Evolutionary conservation across 2,797 vertebrate genomes (phyloP).

Genomic region (Toxotes lorentzi): DNA sequence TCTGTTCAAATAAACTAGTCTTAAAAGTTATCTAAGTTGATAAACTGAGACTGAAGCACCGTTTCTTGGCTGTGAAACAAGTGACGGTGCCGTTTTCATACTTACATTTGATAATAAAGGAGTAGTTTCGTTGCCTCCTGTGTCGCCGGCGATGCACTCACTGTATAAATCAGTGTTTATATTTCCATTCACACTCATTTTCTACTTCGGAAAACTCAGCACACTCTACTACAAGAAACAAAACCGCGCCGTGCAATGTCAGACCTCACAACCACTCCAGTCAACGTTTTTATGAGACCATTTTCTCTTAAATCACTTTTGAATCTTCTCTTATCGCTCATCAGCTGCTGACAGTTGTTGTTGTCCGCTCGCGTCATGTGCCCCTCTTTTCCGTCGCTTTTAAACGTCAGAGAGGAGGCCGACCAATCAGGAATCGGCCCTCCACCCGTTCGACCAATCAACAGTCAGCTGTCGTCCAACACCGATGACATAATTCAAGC

Average conservation of each 20-base stretch:
- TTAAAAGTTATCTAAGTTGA: background rate
- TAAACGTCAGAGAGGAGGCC: fast-evolving
- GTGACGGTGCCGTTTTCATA: background rate
- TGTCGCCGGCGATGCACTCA: background rate
- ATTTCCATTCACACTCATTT: constrained; percentile 65
- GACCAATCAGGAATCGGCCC: constrained; percentile 50
- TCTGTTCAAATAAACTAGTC: background rate
- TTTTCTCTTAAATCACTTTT: constrained; percentile 18
- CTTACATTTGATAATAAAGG: constrained; percentile 81
- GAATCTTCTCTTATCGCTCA: constrained; percentile 18
- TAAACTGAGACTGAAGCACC: background rate
- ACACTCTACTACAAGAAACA: background rate
- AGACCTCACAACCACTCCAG: background rate
- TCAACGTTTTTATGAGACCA: background rate
- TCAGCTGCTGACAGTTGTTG: constrained; percentile 51
- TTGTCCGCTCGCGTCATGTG: constrained; percentile 39
- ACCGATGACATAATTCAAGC: constrained; percentile 68
- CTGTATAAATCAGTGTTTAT: background rate
- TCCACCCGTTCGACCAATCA: constrained; percentile 69
- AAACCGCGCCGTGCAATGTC: background rate
- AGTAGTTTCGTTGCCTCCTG: constrained; percentile 44
- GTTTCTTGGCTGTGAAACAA: background rate
- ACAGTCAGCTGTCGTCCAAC: constrained; percentile 29
- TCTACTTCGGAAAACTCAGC: background rate
- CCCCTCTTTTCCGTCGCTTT: constrained; percentile 57